Conservation (phyloP, 2,888 invertebrate genomes). For the Pachycephus smyrnensis region DNA sequence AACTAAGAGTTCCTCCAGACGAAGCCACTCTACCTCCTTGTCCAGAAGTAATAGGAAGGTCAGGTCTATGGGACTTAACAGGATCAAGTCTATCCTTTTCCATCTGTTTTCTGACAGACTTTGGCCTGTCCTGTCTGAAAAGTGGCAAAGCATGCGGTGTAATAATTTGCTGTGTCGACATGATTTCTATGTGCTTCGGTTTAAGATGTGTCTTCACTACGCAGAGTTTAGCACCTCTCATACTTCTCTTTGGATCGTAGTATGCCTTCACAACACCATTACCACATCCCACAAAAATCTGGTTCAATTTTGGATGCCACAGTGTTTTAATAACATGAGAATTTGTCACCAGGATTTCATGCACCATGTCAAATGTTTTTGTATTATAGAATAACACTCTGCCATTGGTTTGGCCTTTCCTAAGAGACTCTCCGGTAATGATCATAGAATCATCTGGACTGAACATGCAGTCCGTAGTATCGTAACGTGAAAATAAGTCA, state of each 20-base stretch:
- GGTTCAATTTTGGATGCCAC: slow-evolving; percentile 99
- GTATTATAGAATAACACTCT: slow-evolving; percentile 80
- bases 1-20: slow-evolving; percentile 90
- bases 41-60: slow-evolving; percentile 88
- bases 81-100: slow-evolving; percentile 92
- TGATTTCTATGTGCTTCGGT: slow-evolving; percentile 85
- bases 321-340: slow-evolving; percentile 88
- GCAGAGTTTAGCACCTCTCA: slow-evolving; percentile 86
- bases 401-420: slow-evolving; percentile 74
- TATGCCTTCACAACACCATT: slow-evolving; percentile 91
- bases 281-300: slow-evolving; percentile 92
- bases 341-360: slow-evolving; percentile 79
- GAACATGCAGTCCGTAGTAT: slow-evolving; percentile 84
- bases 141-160: slow-evolving; percentile 96
- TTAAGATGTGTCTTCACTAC: slow-evolving; percentile 84
- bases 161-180: slow-evolving; percentile 92
- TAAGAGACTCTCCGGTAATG: slow-evolving; percentile 87
- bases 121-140: slow-evolving; percentile 91
- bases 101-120: slow-evolving; percentile 89
- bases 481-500: slow-evolving; percentile 85
- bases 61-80: slow-evolving; percentile 84
- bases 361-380: slow-evolving; percentile 79
- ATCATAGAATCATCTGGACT: slow-evolving; percentile 94
- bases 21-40: slow-evolving; percentile 95
- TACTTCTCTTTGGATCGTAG: slow-evolving; percentile 88